Percentiles rank a stretch among this genome's conserved stretches.
phyloP scores from a whole-genome alignment of 2,113 vertebrate species.

The Xenopus borealis region DNA sequence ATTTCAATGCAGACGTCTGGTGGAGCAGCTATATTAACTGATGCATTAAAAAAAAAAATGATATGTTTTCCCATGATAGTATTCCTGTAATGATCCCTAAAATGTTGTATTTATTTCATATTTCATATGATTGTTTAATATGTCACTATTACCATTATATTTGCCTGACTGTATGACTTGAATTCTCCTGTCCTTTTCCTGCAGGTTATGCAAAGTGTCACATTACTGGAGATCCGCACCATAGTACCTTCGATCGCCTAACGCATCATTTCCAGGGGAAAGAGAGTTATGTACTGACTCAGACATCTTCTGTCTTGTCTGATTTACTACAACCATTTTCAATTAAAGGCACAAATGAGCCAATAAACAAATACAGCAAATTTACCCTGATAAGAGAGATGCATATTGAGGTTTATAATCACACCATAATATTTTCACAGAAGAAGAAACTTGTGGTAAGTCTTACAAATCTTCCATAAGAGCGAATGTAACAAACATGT shows the following conservation, averaged over 20 bases:
- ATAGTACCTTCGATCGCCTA: slow-evolving; percentile 70
- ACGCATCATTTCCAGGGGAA: slow-evolving; percentile 69
- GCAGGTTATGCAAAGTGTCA: slow-evolving; percentile 69
- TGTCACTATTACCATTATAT: too few relatives aligned
- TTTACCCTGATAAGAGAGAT: slow-evolving; percentile 61
- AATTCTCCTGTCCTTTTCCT: neutral
- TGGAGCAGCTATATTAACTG: too few relatives aligned
- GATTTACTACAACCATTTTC: slow-evolving; percentile 64
- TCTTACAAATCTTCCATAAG: slow-evolving; percentile 7
- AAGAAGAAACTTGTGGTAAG: slow-evolving; percentile 66
- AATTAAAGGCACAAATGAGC: slow-evolving; percentile 64
- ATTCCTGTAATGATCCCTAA: too few relatives aligned
- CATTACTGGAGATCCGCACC: slow-evolving; percentile 64
- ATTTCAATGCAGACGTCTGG: too few relatives aligned
- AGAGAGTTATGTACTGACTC: slow-evolving; percentile 65
- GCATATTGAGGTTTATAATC: slow-evolving; percentile 69
- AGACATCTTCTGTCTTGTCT: slow-evolving; percentile 57
- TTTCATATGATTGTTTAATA: too few relatives aligned
- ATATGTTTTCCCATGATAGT: too few relatives aligned
- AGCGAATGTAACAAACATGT: neutral
- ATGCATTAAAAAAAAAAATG: too few relatives aligned
- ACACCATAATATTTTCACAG: slow-evolving; percentile 67
- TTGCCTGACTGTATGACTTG: too few relatives aligned
- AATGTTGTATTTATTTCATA: too few relatives aligned
- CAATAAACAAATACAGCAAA: neutral